Evolutionary conservation across 1,140 invertebrate genomes (phyloP), one percentile per base, ranked within the genome.

Genomic region (Pseudomyrmex sp.): DNA sequence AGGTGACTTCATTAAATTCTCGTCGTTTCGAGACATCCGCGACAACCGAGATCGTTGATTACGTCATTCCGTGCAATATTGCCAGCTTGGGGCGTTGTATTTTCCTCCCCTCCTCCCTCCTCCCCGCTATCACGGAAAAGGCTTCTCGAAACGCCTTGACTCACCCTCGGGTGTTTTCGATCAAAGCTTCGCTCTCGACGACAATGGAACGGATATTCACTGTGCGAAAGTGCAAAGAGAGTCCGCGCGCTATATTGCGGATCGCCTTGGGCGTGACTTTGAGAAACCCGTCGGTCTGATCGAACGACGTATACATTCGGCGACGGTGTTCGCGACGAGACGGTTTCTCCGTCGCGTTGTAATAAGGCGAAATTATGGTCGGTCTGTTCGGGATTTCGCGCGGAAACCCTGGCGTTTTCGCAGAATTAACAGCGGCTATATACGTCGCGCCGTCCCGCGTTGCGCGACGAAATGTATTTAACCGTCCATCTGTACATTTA

Each of bases 131-230:
- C 75, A 44, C 79, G 58, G 46, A 70, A 68, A n/a, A 63, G 61
- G 61, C 52, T 79, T 85, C 66, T 58, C 62, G 13, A 46, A 85
- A 85, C 83, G 59, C 26, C 56, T 63, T 70, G 63, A 75, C 69
- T 82, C 69, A 74, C 83, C 84, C 76, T 63, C 69, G 74, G 76
- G 69, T 65, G 69, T 65, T 86, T 86, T 86, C 84, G 62, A 82
- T 85, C 83, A 82, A 74, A 82, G 76, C 75, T 77, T 56, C 85
- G 84, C 83, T 85, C 83, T 70, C 69, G 69, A 79, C 63, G 69
- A 86, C 85, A 75, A 86, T 75, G 70, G 56, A 82, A 86, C 76
- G 84, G 84, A 72, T 86, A 86, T 86, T 73, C 75, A 86, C 61
- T 82, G 75, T 72, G 76, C 52, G 85, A 85, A 85, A 85, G 84